Evolutionary conservation across 2,797 vertebrate species (phyloP), one percentile per base, ranked within the genome.

Genomic region (Bovichtus diacanthus): DNA sequence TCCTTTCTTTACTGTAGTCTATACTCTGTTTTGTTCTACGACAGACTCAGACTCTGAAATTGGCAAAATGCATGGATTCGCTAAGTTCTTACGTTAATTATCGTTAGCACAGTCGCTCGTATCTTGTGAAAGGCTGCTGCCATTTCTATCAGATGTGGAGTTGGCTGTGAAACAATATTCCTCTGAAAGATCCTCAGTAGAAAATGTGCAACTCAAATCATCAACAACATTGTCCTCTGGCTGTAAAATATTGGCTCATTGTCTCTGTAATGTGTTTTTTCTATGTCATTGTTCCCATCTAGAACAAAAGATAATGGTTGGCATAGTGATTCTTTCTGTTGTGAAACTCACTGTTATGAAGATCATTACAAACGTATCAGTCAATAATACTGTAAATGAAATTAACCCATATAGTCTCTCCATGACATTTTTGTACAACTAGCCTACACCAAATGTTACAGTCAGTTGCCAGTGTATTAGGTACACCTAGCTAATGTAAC

Each of bases 141-240:
- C 61, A 61, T 67, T 67, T 66, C 47, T 53, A 36, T 78, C 62
- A 61, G 25, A 68, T 43, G 63, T 23, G 38, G 54, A 66, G 44
- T 25, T 21, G 34, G 39, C 38, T 61, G 70, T 25, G 41, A 41
- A 41, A 47, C 39, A 34, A 41, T 31, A 38, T 21, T 46, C 16
- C 8, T 51, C 44, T 60, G 6, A 66, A 39, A 43, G 54, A 38
- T 60, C 27, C 36, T 60, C 38, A 54, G 56, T 23, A 23, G 38
- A 19, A 29, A 25, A 70, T 44, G 13, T 27, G 15, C 29, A 46
- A 61, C 46, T 41, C 19, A 31, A 27, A 49, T 54, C 41, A 47
- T 44, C 46, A 61, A 38, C 29, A 36, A 47, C 13, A 53, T 34
- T 41, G n/a, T 51, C 29, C 63, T 36, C 55, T 27, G 38, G 16